phyloP scores from a whole-genome alignment of 2,797 vertebrate species.

The Capromys pilorides region DNA sequence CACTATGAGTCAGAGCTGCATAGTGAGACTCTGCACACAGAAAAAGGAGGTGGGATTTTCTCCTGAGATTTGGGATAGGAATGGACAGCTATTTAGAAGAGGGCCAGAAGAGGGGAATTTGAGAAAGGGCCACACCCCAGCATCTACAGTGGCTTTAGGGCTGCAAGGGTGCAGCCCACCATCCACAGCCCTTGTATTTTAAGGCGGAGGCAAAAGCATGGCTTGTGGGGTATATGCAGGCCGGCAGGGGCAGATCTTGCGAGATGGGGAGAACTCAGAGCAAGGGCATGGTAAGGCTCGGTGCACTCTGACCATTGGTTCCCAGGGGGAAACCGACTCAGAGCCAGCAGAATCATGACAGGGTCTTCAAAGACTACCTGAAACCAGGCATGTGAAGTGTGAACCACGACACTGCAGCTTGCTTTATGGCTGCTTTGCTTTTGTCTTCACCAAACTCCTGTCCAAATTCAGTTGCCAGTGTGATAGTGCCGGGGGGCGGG shows the following conservation, averaged over 20 bases:
- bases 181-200: not conserved
- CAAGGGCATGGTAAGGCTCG: not conserved
- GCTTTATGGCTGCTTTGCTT: not conserved
- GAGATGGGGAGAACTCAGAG: not conserved
- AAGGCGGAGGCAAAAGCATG: not conserved
- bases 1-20: too few species aligned
- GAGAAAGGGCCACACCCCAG: not conserved
- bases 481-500: not conserved
- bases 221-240: fast-evolving
- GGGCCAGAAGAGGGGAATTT: not conserved
- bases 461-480: not conserved
- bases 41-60: not conserved
- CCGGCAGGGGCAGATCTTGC: not conserved
- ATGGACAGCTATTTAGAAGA: not conserved
- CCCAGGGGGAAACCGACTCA: not conserved
- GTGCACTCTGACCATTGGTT: not conserved
- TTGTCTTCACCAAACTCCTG: not conserved
- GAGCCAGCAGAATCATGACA: not conserved
- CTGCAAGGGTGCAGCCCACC: not conserved
- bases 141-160: not conserved
- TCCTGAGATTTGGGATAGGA: not conserved
- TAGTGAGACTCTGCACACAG: too few species aligned
- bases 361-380: not conserved
- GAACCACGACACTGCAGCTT: not conserved
- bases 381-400: not conserved